A percentile compares a stretch with the other conserved stretches of the same genome.
These are phyloP conservation scores for Mus minutoides DNA, from an alignment of 2,797 vertebrate species.

Conservation along the genomic window DNA sequence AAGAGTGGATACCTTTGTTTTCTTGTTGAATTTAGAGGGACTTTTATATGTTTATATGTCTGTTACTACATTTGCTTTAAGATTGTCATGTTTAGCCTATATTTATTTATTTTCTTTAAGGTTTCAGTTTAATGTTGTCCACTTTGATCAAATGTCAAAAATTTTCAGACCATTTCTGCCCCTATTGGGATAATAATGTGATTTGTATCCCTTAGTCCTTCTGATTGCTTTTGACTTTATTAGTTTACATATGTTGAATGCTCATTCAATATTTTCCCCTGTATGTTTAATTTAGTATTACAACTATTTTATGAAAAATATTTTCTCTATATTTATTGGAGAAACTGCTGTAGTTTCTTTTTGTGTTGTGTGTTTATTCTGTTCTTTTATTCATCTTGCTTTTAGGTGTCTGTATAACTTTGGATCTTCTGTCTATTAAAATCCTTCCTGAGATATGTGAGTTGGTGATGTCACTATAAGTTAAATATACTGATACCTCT, in stretches of 20 bases:
- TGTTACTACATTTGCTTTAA: not conserved
- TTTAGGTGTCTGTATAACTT: too few species aligned
- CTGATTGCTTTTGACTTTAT: not conserved
- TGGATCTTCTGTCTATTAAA: too few species aligned
- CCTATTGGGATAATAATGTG: not conserved
- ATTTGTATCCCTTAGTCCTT: not conserved
- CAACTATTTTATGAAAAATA: too few species aligned
- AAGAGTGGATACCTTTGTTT: not conserved
- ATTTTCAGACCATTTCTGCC: not conserved
- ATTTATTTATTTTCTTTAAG: not conserved
- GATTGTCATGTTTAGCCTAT: not conserved
- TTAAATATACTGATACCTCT: too few species aligned
- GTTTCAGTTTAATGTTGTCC: not conserved
- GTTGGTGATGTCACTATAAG: too few species aligned
- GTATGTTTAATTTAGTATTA: not conserved
- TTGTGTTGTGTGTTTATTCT: too few species aligned
- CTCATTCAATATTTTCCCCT: not conserved
- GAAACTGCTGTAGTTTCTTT: too few species aligned
- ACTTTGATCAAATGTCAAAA: not conserved
- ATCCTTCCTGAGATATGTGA: too few species aligned
- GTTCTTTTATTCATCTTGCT: too few species aligned
- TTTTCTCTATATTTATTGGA: too few species aligned
- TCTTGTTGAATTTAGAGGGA: not conserved
- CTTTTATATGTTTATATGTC: not conserved
- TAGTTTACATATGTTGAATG: not conserved